A percentile compares a stretch with the other conserved stretches of the same genome.
Conservation (phyloP, 2,797 vertebrate species). For the Sebastiscus tertius region DNA sequence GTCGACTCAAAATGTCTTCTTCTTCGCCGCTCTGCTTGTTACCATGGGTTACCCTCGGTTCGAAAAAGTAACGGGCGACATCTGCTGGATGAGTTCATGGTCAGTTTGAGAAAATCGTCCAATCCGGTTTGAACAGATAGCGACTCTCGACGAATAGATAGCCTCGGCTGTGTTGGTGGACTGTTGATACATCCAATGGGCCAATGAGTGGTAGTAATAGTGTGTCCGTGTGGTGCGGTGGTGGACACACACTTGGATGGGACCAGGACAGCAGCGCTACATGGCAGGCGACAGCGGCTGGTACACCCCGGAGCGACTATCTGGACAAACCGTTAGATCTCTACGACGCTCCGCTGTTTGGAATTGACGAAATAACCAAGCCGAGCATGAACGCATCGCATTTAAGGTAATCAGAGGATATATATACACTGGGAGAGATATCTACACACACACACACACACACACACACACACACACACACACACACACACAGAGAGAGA, state of each 20-base stretch:
- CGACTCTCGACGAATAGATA: constrained; percentile 62
- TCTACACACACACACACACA: background rate
- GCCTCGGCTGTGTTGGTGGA: constrained; percentile 41
- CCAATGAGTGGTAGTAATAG: constrained; percentile 20
- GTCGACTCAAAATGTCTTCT: constrained; percentile 45
- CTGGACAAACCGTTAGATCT: background rate
- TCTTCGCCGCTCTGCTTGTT: background rate
- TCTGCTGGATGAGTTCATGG: constrained; percentile 22
- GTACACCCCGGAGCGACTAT: constrained; percentile 7
- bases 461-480: background rate
- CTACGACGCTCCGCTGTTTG: background rate
- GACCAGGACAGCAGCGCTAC: constrained; percentile 49
- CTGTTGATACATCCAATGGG: constrained; percentile 66
- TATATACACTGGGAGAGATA: constrained; percentile 14
- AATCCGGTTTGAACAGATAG: constrained; percentile 61
- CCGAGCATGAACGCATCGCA: constrained; percentile 41
- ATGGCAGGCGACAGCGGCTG: constrained; percentile 43
- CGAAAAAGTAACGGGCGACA: constrained; percentile 49
- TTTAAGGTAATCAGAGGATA: constrained; percentile 49
- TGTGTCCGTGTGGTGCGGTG: constrained; percentile 36
- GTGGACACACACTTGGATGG: constrained; percentile 53
- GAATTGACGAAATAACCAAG: constrained; percentile 18
- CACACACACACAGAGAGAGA: background rate
- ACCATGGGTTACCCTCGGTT: background rate
- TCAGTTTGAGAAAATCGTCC: constrained; percentile 35